Evolutionary conservation across 2,888 invertebrate species (phyloP).

Genomic region (Andrena dorsata): DNA sequence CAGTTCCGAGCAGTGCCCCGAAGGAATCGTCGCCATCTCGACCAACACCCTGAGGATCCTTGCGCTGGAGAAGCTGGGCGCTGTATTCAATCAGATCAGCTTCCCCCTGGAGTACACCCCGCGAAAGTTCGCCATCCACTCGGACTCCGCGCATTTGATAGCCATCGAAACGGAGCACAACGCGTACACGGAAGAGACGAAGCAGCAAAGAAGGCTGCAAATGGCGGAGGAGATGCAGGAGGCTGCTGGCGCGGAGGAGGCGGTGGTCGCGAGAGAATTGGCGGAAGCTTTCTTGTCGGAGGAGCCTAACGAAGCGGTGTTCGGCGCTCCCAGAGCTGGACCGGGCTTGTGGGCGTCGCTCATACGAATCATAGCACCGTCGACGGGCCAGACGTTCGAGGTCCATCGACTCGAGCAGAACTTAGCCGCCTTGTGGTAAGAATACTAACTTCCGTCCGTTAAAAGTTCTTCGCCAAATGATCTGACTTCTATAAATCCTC

Average conservation of each 20-base stretch:
- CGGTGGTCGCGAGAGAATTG: slow-evolving; percentile 98
- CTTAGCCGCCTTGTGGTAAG: slow-evolving; percentile 95
- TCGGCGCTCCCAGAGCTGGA: slow-evolving; percentile 98
- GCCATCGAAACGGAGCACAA: slow-evolving; percentile 99
- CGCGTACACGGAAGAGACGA: slow-evolving; percentile 98
- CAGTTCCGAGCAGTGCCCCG: slow-evolving; percentile 98
- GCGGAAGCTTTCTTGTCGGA: slow-evolving; percentile 98
- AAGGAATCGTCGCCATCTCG: slow-evolving; percentile 99
- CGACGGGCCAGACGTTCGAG: slow-evolving; percentile 91
- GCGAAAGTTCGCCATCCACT: slow-evolving; percentile 96
- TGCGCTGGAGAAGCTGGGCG: slow-evolving; percentile 98
- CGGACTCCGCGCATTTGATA: slow-evolving; percentile 95
- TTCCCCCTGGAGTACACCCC: slow-evolving; percentile 98
- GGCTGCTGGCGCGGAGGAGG: slow-evolving; percentile 98
- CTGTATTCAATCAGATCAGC: slow-evolving; percentile 98
- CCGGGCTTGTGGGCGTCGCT: slow-evolving; percentile 98
- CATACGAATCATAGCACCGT: slow-evolving; percentile 94
- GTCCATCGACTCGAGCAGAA: slow-evolving; percentile 96
- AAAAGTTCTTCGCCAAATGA: neutral
- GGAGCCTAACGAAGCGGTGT: slow-evolving; percentile 96
- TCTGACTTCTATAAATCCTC: neutral
- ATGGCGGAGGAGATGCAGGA: slow-evolving; percentile 99
- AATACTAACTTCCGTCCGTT: neutral
- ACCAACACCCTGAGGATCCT: slow-evolving; percentile 98
- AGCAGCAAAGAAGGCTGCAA: slow-evolving; percentile 95